Base-by-base conservation (phyloP, 2,797 vertebrate genomes). In the Argyrosomus regius region DNA sequence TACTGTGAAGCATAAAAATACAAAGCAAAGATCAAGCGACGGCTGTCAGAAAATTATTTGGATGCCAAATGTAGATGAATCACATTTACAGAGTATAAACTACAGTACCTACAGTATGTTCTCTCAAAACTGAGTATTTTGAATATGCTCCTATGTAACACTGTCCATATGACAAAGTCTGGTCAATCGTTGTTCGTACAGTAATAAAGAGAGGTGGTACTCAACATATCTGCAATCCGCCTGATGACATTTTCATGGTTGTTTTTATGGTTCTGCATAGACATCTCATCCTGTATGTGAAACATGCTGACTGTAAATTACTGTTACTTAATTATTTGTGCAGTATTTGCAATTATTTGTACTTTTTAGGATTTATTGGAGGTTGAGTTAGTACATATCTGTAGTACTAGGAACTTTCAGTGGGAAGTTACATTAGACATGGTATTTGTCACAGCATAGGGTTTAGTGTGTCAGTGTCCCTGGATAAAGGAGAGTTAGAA, bases 11-110 rank as follows among this genome's bases (percentile, higher is more conserved):
- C 56, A 67, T 78, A 79, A 17, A 75, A 80, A 82, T 72, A 64
- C 75, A 73, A 78, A 86, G 53, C 9, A 66, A 86, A 67, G 13
- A 53, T 31, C 35, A 81, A 77, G 62, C 6, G 75, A 73, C 66
- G 39, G 66, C 66, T 75, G 53, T 68, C 48, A 28, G 49, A 43
- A 67, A 72, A 28, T 59, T 28, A 59, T 80, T 43, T 66, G 6
- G 35, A 57, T 48, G 64, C 12, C 53, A 80, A 62, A 59, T 78
- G 16, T 45, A 20, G 24, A 61, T 26, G 41, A 70, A 43, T 41
- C 26, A 13, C 46, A 62, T 35, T 45, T 45, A 20, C 7, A 56
- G 39, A 28, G 69, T 16, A 28, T 26, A 70, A 20, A 18, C 35
- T 35, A 67, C 28, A 57, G 65, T 8, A 39, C 24, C 3, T 18